phyloP scores from a whole-genome alignment of 2,113 vertebrate species.

The Notarius lentiginosus region DNA sequence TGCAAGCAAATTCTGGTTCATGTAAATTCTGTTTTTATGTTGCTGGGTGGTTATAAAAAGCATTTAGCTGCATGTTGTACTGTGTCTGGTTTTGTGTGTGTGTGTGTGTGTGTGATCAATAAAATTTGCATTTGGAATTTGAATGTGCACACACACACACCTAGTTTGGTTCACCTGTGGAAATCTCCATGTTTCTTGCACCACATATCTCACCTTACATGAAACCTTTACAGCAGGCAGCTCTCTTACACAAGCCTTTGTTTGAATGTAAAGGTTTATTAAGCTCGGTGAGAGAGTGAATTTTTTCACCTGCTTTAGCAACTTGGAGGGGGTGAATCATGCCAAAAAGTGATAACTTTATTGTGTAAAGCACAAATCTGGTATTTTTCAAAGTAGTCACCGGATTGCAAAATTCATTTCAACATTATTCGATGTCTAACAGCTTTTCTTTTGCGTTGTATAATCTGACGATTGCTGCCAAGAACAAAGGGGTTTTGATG shows the following conservation, averaged over 20 bases:
- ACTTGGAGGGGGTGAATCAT: slow-evolving; percentile 13
- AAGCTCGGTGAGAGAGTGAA: slow-evolving; percentile 18
- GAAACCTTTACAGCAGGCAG: slow-evolving; percentile 41
- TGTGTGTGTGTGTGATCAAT: background rate
- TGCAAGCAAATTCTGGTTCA: background rate
- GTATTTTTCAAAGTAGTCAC: background rate
- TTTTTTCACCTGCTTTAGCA: slow-evolving; percentile 15
- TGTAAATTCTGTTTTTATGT: background rate
- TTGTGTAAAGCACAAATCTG: background rate
- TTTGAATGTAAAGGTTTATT: background rate
- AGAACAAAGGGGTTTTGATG: slow-evolving; percentile 2
- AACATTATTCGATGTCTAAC: background rate
- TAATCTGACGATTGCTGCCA: background rate
- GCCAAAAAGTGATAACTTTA: background rate
- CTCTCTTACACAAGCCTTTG: slow-evolving; percentile 27
- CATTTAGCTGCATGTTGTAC: background rate
- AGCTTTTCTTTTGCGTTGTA: background rate
- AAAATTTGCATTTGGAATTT: background rate
- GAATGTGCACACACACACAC: slow-evolving; percentile 5
- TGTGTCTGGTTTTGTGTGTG: background rate
- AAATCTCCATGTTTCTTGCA: slow-evolving; percentile 3
- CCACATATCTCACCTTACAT: slow-evolving; percentile 22
- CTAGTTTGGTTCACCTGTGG: slow-evolving; percentile 38
- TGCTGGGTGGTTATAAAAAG: background rate
- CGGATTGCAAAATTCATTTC: background rate